These are phyloP conservation scores for Eristalinus sepulchralis DNA, from an alignment of 2,888 invertebrate genomes.

Conservation along the genomic window DNA sequence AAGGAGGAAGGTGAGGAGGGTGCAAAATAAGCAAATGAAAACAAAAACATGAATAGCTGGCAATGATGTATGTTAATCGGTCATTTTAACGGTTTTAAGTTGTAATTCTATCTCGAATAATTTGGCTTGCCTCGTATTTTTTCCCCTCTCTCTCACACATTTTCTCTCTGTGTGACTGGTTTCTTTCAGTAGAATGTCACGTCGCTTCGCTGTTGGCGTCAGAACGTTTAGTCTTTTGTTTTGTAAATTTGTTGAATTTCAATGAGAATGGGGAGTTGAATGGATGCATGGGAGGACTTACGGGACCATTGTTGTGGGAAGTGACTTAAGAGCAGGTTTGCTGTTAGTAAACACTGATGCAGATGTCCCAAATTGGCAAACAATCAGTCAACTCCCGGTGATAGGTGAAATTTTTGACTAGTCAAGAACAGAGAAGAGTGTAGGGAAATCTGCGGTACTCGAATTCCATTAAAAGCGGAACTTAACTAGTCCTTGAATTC, in stretches of 20 bases:
- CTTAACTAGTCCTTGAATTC: no score
- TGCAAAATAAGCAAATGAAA: background rate
- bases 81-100: slow-evolving; percentile 63
- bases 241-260: background rate
- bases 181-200: background rate
- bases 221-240: background rate
- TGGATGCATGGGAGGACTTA: background rate
- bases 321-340: no score
- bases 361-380: no score
- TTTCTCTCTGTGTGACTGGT: slow-evolving; percentile 33
- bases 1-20: background rate
- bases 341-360: no score
- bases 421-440: no score
- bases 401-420: no score
- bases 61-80: slow-evolving; percentile 67
- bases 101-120: slow-evolving; percentile 51
- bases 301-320: no score
- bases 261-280: background rate
- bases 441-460: no score
- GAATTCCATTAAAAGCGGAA: no score
- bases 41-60: slow-evolving; percentile 2
- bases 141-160: background rate
- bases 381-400: no score
- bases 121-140: background rate
- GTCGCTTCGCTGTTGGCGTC: background rate